Evolutionary conservation across 2,113 vertebrate genomes (phyloP).

Genomic region (Apeltes quadracus): DNA sequence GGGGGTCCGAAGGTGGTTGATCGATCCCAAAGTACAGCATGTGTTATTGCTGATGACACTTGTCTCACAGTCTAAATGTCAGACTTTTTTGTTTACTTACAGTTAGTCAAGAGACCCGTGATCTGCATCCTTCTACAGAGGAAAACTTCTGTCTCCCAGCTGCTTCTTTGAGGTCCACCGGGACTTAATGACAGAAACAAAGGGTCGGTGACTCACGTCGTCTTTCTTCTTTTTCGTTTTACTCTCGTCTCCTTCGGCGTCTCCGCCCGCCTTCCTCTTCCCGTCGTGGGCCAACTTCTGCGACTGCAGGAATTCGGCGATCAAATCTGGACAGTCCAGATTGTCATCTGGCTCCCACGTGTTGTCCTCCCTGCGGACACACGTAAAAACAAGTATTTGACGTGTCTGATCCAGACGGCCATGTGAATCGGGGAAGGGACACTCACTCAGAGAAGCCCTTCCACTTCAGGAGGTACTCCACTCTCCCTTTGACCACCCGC

Average conservation of each 20-base stretch:
- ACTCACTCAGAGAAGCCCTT: conserved; percentile 95
- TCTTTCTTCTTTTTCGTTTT: conserved; percentile 98
- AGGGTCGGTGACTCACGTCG: conserved; percentile 81
- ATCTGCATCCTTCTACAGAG: not conserved
- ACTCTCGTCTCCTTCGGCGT: conserved; percentile 90
- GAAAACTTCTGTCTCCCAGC: not conserved
- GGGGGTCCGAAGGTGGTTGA: no score
- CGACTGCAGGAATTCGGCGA: conserved; percentile 94
- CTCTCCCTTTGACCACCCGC: conserved; percentile 93
- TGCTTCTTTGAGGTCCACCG: not conserved
- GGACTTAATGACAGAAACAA: not conserved
- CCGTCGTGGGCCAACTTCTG: conserved; percentile 91
- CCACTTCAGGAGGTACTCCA: conserved; percentile 98
- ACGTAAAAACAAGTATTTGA: not conserved
- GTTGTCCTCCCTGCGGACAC: conserved; percentile 90
- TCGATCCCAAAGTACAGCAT: not conserved
- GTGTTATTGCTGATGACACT: not conserved
- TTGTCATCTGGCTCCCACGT: conserved; percentile 99
- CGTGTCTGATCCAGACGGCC: not conserved
- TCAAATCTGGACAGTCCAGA: conserved; percentile 95
- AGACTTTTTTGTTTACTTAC: not conserved
- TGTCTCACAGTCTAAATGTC: not conserved
- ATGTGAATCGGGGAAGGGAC: not conserved
- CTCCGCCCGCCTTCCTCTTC: conserved; percentile 89
- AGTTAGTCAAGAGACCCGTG: no score